Evolutionary conservation across 2,888 invertebrate genomes (phyloP).

Genomic region (Phymatocera aterrima): DNA sequence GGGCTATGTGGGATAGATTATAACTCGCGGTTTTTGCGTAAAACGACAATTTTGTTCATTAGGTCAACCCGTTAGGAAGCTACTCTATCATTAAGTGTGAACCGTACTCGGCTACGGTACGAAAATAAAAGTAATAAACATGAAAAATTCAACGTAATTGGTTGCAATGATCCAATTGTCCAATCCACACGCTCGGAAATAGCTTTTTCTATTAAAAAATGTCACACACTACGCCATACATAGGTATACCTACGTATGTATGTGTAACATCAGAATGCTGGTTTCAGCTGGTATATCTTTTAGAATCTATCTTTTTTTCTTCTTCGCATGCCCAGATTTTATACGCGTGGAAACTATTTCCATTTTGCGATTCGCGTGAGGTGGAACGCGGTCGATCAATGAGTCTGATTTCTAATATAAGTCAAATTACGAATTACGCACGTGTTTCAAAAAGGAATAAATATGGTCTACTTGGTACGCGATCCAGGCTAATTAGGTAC

Average conservation of each 20-base stretch:
- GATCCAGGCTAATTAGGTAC: constrained; percentile 28
- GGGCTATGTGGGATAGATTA: too few relatives aligned
- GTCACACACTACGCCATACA: background rate
- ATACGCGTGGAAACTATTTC: too few relatives aligned
- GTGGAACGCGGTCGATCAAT: too few relatives aligned
- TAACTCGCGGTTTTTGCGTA: background rate
- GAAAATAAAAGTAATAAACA: constrained; percentile 14
- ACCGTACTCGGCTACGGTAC: background rate
- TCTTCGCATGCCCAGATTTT: too few relatives aligned
- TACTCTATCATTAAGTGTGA: background rate
- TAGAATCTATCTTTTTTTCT: too few relatives aligned
- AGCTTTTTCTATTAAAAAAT: background rate
- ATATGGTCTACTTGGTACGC: background rate
- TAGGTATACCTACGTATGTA: too few relatives aligned
- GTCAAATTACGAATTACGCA: too few relatives aligned
- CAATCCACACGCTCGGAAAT: background rate
- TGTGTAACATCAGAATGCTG: too few relatives aligned
- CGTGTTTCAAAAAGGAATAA: background rate
- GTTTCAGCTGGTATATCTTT: too few relatives aligned
- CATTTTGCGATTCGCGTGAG: too few relatives aligned
- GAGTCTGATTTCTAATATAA: background rate
- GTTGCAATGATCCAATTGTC: constrained; percentile 36
- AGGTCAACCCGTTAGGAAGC: background rate
- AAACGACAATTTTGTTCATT: background rate
- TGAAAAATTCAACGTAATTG: constrained; percentile 38